Evolutionary conservation across 2,113 vertebrate species (phyloP).

Genomic region (Atherinomorus stipes): DNA sequence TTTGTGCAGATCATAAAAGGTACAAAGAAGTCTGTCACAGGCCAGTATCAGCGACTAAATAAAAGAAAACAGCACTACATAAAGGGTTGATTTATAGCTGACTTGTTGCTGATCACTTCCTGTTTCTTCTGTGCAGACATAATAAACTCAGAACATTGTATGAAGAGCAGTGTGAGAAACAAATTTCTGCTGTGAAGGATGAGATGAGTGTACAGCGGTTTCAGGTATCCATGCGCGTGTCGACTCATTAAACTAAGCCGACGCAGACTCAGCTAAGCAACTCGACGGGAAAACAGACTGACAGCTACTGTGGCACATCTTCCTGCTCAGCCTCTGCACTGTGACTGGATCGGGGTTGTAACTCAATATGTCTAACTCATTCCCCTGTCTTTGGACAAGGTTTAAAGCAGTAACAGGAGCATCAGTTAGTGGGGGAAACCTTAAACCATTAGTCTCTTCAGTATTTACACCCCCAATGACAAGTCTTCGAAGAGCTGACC

Average conservation of each 20-base stretch:
- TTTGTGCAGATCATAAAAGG: not conserved
- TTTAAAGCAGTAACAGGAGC: slow-evolving; percentile 16
- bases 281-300: not conserved
- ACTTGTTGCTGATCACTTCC: slow-evolving; percentile 2
- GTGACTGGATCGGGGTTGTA: not conserved
- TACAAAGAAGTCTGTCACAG: not conserved
- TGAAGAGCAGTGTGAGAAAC: not conserved
- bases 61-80: slow-evolving; percentile 37
- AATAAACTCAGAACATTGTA: not conserved
- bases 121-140: not conserved
- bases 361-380: slow-evolving; percentile 11
- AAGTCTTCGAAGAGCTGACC: slow-evolving; percentile 37
- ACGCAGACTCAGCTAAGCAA: not conserved
- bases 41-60: not conserved
- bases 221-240: not conserved
- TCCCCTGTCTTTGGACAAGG: slow-evolving; percentile 9
- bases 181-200: not conserved
- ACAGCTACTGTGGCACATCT: slow-evolving; percentile 15
- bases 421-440: slow-evolving; percentile 33
- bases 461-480: slow-evolving; percentile 30
- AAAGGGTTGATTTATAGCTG: slow-evolving; percentile 1
- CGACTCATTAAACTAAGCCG: not conserved
- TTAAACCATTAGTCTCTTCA: slow-evolving; percentile 10
- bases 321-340: slow-evolving; percentile 6
- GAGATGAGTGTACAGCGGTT: not conserved